These are phyloP conservation scores for Enteromius paludinosus DNA, from an alignment of 2,797 vertebrate genomes.

Conservation along the genomic window DNA sequence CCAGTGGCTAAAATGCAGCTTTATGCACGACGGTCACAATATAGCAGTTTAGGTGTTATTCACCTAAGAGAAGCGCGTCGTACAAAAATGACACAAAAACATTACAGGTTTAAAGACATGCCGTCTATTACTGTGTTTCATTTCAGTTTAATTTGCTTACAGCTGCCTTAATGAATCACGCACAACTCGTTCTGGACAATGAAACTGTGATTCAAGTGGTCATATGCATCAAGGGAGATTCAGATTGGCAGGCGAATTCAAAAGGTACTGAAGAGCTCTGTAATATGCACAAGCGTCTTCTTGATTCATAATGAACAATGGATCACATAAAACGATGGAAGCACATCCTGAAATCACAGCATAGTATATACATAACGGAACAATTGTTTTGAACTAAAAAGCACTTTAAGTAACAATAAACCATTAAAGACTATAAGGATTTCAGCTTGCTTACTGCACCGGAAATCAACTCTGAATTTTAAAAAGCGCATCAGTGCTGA, in stretches of 20 bases:
- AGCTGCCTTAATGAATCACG: constrained; percentile 8
- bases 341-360: constrained; percentile 9
- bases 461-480: constrained; percentile 24
- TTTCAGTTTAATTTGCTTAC: neutral
- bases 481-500: constrained; percentile 1
- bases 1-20: neutral
- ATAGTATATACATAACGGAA: neutral
- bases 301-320: constrained; percentile 5
- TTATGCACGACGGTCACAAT: neutral
- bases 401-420: constrained; percentile 18
- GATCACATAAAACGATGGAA: neutral
- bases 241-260: constrained; percentile 3
- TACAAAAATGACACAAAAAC: neutral
- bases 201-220: constrained; percentile 6
- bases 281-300: neutral
- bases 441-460: constrained; percentile 10
- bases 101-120: neutral
- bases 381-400: constrained; percentile 7
- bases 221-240: constrained; percentile 13
- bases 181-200: constrained; percentile 9
- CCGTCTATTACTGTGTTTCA: neutral
- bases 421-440: constrained; percentile 9
- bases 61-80: neutral
- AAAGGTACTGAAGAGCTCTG: neutral
- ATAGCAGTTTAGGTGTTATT: neutral